Percentiles rank a stretch among this genome's conserved stretches.
Evolutionary conservation across 1,140 invertebrate species (phyloP).

Genomic region (Lepidurus arcticus): DNA sequence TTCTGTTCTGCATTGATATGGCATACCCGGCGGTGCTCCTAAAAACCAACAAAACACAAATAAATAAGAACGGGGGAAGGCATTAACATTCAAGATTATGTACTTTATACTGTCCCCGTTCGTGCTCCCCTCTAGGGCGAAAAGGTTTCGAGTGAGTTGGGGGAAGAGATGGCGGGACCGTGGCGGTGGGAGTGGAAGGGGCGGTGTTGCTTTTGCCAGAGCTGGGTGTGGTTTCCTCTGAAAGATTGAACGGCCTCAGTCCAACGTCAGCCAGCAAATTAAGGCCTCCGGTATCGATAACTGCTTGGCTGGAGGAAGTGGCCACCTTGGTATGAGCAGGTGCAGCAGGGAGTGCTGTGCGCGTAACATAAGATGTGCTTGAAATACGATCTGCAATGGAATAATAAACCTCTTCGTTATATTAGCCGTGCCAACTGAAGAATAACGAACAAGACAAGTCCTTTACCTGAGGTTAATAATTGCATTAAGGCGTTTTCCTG

Average conservation of each 20-base stretch:
- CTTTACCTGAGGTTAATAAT: neutral
- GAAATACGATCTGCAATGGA: neutral
- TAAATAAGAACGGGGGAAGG: neutral
- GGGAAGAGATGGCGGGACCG: slow-evolving; percentile 38
- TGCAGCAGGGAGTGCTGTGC: neutral
- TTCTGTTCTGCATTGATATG: slow-evolving; percentile 98
- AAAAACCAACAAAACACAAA: slow-evolving; percentile 21
- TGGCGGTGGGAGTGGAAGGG: slow-evolving; percentile 38
- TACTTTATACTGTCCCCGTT: slow-evolving; percentile 44
- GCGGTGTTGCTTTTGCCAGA: slow-evolving; percentile 30
- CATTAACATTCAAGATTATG: neutral
- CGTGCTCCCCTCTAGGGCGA: slow-evolving; percentile 41
- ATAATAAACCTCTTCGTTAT: neutral
- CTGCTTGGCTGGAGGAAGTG: neutral
- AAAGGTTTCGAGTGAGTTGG: slow-evolving; percentile 41
- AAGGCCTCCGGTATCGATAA: slow-evolving; percentile 18
- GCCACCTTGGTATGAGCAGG: slow-evolving; percentile 31
- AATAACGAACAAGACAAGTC: neutral
- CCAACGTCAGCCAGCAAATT: slow-evolving; percentile 18
- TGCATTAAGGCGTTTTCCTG: neutral
- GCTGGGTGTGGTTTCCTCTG: slow-evolving; percentile 23
- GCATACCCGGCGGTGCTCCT: slow-evolving; percentile 66
- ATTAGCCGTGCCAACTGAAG: neutral
- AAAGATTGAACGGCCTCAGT: neutral
- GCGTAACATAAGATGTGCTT: slow-evolving; percentile 10